Evolutionary conservation across 2,797 vertebrate species (phyloP), one percentile per base, ranked within the genome.

Genomic region (Lutjanus campechanus): DNA sequence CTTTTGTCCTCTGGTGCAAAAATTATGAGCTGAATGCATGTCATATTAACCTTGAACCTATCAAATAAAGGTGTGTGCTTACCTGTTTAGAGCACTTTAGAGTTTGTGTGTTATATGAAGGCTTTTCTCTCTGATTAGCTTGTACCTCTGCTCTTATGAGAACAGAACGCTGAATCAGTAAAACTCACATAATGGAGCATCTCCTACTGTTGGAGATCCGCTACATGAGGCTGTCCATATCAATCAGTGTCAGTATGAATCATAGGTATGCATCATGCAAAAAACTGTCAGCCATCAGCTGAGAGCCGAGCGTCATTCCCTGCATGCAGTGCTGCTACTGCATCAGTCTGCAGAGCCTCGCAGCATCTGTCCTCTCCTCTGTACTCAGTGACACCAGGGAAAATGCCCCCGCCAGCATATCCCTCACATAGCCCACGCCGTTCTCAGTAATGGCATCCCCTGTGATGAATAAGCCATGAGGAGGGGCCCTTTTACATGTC

Each of bases 401-500:
- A 93, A 94, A 92, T 88, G 90, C 90, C 82, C 93, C 89, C 75
- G 56, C 88, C 77, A 88, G 89, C 93, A 92, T 76, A 90, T 93
- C 87, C 81, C 83, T 91, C 89, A 59, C 85, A 89, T 73, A 80
- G 80, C 88, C 88, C 87, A 56, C 40, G 46, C 87, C 88, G 64
- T 86, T 86, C 88, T 91, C 81, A 85, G 92, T 95, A 95, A 95
- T 93, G 92, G 91, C 93, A 93, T 94, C 93, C 93, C 88, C 88
- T 84, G 82, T 91, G 89, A 95, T 95, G 92, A 96, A 96, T 95
- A 95, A 96, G 92, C 89, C 89, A 96, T 93, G 91, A 94, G 90
- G 82, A 92, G 92, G 88, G 91, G 91, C 94, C 88, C 81, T 94
- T 95, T 94, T 92, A 93, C 92, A 89, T 85, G 85, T 94, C 93